Conservation (phyloP, 2,888 invertebrate genomes). For the Nymphalis urticae region DNA sequence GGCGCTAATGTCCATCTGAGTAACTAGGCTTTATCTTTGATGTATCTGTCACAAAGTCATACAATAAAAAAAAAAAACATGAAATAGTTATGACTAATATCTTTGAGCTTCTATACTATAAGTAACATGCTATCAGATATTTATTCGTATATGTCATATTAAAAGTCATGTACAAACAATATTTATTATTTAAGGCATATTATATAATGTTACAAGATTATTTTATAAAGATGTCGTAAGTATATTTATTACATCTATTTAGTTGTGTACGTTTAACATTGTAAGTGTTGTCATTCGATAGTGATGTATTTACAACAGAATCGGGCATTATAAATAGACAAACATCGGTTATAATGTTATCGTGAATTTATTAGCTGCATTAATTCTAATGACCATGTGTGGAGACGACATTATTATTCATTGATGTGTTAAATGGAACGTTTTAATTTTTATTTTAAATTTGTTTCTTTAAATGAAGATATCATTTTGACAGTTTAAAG, state of each 20-base stretch:
- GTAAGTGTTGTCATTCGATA: slow-evolving; percentile 1
- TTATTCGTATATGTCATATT: slow-evolving; percentile 7
- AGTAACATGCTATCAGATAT: neutral
- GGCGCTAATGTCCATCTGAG: too few species aligned
- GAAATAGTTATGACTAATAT: too few species aligned
- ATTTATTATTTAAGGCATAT: neutral
- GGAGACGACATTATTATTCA: slow-evolving; percentile 6
- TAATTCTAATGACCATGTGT: slow-evolving; percentile 6
- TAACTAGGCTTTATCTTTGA: too few species aligned
- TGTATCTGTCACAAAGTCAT: too few species aligned
- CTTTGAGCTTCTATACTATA: too few species aligned
- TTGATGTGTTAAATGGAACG: neutral
- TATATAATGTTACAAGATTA: neutral
- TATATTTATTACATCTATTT: slow-evolving; percentile 16
- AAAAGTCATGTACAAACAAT: neutral
- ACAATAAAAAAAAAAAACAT: too few species aligned
- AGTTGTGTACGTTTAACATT: slow-evolving; percentile 4
- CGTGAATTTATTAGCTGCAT: slow-evolving; percentile 4
- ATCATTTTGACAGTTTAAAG: too few species aligned
- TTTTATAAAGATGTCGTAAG: slow-evolving; percentile 9
- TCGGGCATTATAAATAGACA: slow-evolving; percentile 7
- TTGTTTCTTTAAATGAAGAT: too few species aligned
- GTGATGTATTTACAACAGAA: slow-evolving; percentile 15
- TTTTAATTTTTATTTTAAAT: neutral
- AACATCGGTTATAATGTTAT: slow-evolving; percentile 13